Evolutionary conservation across 2,888 invertebrate species (phyloP).

Genomic region (Girardia tigrina): DNA sequence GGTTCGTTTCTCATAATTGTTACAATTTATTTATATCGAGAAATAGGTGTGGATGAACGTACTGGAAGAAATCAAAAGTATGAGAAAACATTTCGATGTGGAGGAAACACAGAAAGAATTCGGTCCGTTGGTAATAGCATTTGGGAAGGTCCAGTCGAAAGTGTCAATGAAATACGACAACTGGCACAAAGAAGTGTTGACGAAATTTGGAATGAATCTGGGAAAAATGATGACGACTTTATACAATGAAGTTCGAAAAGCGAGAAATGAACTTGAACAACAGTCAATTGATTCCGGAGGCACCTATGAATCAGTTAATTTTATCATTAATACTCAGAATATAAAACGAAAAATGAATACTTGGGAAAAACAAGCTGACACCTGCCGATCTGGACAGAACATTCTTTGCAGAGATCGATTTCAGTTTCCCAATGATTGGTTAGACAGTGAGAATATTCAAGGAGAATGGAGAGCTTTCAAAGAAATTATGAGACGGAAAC

Average conservation of each 20-base stretch:
- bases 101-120: constrained; percentile 89
- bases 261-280: constrained; percentile 80
- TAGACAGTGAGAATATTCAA: constrained; percentile 95
- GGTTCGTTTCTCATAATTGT: too few species aligned
- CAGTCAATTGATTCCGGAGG: constrained; percentile 95
- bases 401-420: constrained; percentile 88
- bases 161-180: constrained; percentile 97
- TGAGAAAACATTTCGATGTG: constrained; percentile 86
- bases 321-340: constrained; percentile 94
- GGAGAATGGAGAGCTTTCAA: constrained; percentile 99
- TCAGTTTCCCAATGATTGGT: constrained; percentile 90
- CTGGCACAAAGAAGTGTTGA: constrained; percentile 95
- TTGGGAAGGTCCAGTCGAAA: constrained; percentile 96
- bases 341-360: constrained; percentile 79
- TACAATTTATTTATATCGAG: too few species aligned
- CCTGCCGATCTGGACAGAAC: constrained; percentile 83
- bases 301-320: constrained; percentile 90
- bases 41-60: constrained; percentile 90
- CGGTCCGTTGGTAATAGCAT: constrained; percentile 91
- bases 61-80: constrained; percentile 80
- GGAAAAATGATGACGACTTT: constrained; percentile 91
- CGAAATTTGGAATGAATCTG: constrained; percentile 83
- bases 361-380: constrained; percentile 56
- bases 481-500: constrained; percentile 93
- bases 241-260: constrained; percentile 66